Base-by-base conservation (phyloP, 2,888 invertebrate species). In the Callyntrura guangdongensis region DNA sequence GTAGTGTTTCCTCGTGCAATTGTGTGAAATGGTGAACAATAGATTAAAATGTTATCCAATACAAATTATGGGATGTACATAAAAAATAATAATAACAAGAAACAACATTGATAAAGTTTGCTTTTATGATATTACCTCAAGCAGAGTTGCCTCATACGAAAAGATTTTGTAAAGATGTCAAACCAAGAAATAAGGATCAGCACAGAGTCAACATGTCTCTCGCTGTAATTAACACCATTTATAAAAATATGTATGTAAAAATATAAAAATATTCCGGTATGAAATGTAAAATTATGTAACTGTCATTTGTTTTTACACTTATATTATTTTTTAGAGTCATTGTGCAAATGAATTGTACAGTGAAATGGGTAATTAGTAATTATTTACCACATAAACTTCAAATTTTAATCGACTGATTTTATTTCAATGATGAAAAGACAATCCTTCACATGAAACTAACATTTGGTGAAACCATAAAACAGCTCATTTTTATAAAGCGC, bases 351-450 rank as follows among this genome's bases (percentile, higher is more conserved):
- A 36, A 36, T 36, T 36, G 36, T 36, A 36, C 36, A 36, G 36
- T 36, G 36, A 36, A 6, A 36, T 36, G 36, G 36, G 6, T 36
- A 36, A 6, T 36, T 36, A 36, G 6, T 36, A 36, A 6, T 36
- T 36, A 36, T 36, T 36, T 36, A 36, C 36, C 36, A 36, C 36
- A 36, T 36, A 36, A 36, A 36, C 36, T 36, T 36, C 36, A 36
- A 36, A 36, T 36, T 36, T 36, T 36, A 36, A 36, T 36, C 36
- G 36, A 36, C 36, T 36, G 36, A 22, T 25, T 64, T 22, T 25
- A 11, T 64, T 64, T 64, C 61, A 22, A 64, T 64, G 9, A 22
- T 64, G 61, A 64, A 64, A 64, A 64, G 22, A 64, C 61, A 64
- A 64, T 67, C 67, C 36, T 36, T 36, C 3, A 67, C 11, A 67